Conservation (phyloP, 2,888 invertebrate genomes). For the Parelbella ahira region DNA sequence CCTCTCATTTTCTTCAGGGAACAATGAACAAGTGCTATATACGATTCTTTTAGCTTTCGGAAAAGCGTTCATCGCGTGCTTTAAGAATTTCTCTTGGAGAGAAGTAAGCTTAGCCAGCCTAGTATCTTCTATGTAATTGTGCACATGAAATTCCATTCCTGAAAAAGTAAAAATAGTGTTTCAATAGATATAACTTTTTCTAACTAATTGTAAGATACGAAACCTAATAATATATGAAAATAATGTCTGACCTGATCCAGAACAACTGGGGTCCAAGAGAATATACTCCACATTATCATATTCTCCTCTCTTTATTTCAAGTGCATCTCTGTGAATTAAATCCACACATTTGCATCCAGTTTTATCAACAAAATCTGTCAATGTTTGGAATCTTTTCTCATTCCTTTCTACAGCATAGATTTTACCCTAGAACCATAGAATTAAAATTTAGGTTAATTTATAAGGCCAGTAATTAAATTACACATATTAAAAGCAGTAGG, state of each 20-base stretch:
- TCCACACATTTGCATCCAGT: slow-evolving; percentile 85
- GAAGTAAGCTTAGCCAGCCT: slow-evolving; percentile 85
- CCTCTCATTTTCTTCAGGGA: slow-evolving; percentile 95
- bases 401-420: slow-evolving; percentile 92
- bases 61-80: slow-evolving; percentile 91
- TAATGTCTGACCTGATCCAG: slow-evolving; percentile 88
- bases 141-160: slow-evolving; percentile 68
- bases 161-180: slow-evolving; percentile 26
- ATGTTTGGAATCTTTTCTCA: slow-evolving; percentile 81
- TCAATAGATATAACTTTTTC: background rate
- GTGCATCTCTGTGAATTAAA: slow-evolving; percentile 85
- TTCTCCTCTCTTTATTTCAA: slow-evolving; percentile 81
- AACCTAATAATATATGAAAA: no score
- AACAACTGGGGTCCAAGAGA: slow-evolving; percentile 98
- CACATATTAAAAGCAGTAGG: no score
- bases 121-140: slow-evolving; percentile 64
- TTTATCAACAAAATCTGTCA: slow-evolving; percentile 83
- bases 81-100: slow-evolving; percentile 90
- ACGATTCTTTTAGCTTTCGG: slow-evolving; percentile 92
- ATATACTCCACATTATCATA: slow-evolving; percentile 90
- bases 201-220: background rate
- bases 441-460: slow-evolving; percentile 34
- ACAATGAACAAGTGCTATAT: slow-evolving; percentile 97
- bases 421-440: slow-evolving; percentile 74
- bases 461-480: no score